A percentile compares a stretch with the other conserved stretches of the same genome.
phyloP scores from a whole-genome alignment of 2,797 vertebrate genomes.

The Euthynnus affinis region DNA sequence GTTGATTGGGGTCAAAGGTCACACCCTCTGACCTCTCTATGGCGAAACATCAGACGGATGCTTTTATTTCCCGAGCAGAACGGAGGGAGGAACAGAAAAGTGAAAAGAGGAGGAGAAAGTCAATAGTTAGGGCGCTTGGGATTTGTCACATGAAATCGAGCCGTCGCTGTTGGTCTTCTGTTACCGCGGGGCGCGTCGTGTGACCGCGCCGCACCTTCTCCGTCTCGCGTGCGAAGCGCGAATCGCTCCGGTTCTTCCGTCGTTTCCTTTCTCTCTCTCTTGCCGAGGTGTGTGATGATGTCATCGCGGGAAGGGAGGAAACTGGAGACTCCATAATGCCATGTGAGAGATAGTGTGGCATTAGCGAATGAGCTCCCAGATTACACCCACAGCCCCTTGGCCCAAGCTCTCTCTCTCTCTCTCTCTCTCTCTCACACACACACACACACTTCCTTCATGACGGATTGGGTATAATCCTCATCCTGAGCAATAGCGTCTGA shows the following conservation, averaged over 20 bases:
- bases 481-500: conserved; percentile 61
- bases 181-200: not conserved
- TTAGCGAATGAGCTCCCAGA: conserved; percentile 74
- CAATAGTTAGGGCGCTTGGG: not conserved
- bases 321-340: conserved; percentile 64
- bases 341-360: conserved; percentile 65
- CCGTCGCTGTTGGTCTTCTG: not conserved
- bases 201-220: not conserved
- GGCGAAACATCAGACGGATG: not conserved
- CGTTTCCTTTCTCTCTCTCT: not conserved
- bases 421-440: conserved; percentile 14
- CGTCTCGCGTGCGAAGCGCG: not conserved
- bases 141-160: conserved; percentile 14
- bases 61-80: conserved; percentile 3
- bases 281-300: conserved; percentile 47
- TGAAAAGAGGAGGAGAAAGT: not conserved
- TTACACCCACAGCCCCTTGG: conserved; percentile 69
- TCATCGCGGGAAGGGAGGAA: conserved; percentile 39
- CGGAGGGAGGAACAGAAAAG: not conserved
- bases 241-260: not conserved
- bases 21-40: conserved; percentile 13
- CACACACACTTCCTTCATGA: conserved; percentile 56
- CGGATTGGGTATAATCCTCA: conserved; percentile 78
- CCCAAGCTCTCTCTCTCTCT: conserved; percentile 1
- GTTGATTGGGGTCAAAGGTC: conserved; percentile 33